Evolutionary conservation across 2,797 vertebrate species (phyloP), one percentile per base, ranked within the genome.

Genomic region (Alcedo quadribrachys): DNA sequence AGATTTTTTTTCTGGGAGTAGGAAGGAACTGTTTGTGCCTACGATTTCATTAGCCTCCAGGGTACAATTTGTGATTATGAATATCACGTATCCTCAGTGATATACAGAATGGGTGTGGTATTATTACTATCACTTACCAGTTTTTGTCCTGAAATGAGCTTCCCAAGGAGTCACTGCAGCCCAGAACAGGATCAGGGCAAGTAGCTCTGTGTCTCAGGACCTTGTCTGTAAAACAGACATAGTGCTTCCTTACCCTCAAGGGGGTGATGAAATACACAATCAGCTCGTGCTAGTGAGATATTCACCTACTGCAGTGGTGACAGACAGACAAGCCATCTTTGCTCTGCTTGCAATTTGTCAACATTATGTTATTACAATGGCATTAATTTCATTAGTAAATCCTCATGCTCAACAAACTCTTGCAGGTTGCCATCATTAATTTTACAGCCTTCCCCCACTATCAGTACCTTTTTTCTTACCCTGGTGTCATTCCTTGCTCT

Each of bases 1-100:
- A 76, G 40, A 40, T 2, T 8, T 61, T 85, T 85, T 95, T 91
- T 70, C 81, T 82, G 61, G 24, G 51, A 90, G 35, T 55, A 55
- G 54, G 90, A 85, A 92, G 85, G 37, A 93, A 75, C 78, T 75
- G 75, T 62, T 91, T 91, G 68, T 89, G 84, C 62, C 68, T 87
- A 81, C 62, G 5, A 0, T 88, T 93, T 93, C 81, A 74, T 88
- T 86, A 84, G 53, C 61, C 87, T 95, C 61, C 85, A 80, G 81
- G 70, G 71, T 86, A 51, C 61, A 62, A 24, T 80, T 54, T 80
- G 62, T 74, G 75, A 93, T 91, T 51, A 65, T 48, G 75, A 90
- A 82, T 87, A 91, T 82, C 74, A 46, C 53, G 58, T 70, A 77
- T 77, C 54, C 33, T 80, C 60, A 58, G 75, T 5, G 5, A 69